A percentile compares a stretch with the other conserved stretches of the same genome.
Conservation (phyloP, 2,797 vertebrate species). For the Cygnus olor region DNA sequence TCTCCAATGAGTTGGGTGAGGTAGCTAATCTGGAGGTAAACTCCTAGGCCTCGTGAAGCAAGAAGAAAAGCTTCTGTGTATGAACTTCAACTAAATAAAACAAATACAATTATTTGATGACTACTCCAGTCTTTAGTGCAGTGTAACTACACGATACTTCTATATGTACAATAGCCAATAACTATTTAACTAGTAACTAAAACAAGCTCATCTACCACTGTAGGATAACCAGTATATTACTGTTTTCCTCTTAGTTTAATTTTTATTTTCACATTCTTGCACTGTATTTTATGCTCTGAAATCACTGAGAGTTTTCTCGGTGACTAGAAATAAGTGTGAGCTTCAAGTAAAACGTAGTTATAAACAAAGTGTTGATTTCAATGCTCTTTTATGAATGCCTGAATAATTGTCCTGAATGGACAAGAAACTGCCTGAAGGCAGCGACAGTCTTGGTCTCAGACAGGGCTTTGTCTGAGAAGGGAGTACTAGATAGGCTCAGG, state of each 20-base stretch:
- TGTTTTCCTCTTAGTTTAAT: background rate
- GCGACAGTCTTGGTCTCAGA: background rate
- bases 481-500: background rate
- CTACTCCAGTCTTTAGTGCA: background rate
- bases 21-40: background rate
- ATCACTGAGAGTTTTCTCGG: background rate
- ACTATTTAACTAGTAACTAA: background rate
- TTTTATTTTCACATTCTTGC: background rate
- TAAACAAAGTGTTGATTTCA: background rate
- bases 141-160: background rate
- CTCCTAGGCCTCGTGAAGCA: background rate
- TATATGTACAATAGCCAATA: background rate
- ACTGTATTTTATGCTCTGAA: background rate
- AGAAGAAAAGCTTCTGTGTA: background rate
- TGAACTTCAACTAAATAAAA: conserved; percentile 15
- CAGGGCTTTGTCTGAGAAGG: background rate
- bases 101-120: background rate
- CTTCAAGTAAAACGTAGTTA: background rate
- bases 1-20: background rate
- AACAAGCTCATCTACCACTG: background rate
- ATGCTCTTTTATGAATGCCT: background rate
- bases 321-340: background rate
- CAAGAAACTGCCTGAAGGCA: background rate
- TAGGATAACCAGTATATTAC: background rate
- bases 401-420: background rate